Conservation (phyloP, 1,140 invertebrate genomes). For the Heliconius nattereri region DNA sequence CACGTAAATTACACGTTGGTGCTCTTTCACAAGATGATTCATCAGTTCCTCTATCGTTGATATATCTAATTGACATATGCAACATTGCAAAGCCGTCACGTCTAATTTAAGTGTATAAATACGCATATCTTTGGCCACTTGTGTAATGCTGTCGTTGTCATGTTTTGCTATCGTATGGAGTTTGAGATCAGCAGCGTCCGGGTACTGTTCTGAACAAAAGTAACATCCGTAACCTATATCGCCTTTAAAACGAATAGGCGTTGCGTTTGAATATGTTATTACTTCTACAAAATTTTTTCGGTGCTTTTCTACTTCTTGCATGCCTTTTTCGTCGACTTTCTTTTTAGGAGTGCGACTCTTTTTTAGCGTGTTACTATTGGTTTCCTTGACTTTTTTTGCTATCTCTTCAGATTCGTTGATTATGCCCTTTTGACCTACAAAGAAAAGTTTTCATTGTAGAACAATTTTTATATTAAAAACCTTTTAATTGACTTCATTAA, state of each 20-base stretch:
- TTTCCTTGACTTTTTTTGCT: slow-evolving; percentile 10
- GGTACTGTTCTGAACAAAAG: slow-evolving; percentile 49
- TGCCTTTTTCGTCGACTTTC: not conserved
- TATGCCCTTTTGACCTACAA: slow-evolving; percentile 30
- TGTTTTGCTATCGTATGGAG: slow-evolving; percentile 45
- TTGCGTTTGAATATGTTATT: slow-evolving; percentile 55
- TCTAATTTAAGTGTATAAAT: slow-evolving; percentile 48
- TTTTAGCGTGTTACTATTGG: not conserved
- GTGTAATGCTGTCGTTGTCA: slow-evolving; percentile 24
- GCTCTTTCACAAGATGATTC: slow-evolving; percentile 42
- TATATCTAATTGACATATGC: slow-evolving; percentile 35
- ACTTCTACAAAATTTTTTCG: slow-evolving; percentile 46
- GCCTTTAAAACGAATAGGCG: slow-evolving; percentile 46
- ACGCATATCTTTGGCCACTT: slow-evolving; percentile 24
- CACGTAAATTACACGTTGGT: slow-evolving; percentile 40
- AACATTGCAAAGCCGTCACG: slow-evolving; percentile 47
- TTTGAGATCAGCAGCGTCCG: slow-evolving; percentile 46
- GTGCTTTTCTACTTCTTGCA: slow-evolving; percentile 46
- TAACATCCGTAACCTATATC: slow-evolving; percentile 49
- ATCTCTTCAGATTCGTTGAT: slow-evolving; percentile 18
- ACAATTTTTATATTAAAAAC: not conserved
- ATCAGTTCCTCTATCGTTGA: slow-evolving; percentile 29
- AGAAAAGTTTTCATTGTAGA: slow-evolving; percentile 26
- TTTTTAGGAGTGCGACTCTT: not conserved
- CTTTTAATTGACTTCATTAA: too few relatives aligned